Percentiles rank a stretch among this genome's conserved stretches.
Conservation (phyloP, 2,113 vertebrate species). For the Sinocyclocheilus rhinocerous region DNA sequence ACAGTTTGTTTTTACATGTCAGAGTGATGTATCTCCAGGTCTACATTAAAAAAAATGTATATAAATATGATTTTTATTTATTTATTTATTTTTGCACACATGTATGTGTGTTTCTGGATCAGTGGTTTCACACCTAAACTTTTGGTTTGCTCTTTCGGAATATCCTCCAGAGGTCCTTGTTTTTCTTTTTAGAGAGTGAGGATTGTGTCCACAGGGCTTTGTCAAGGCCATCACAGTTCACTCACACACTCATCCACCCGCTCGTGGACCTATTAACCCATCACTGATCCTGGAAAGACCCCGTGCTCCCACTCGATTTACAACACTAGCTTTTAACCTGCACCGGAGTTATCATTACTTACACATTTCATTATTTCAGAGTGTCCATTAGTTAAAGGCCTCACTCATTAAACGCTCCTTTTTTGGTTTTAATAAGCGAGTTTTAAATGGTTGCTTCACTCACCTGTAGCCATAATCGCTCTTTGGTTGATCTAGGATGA, state of each 20-base stretch:
- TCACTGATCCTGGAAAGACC: background rate
- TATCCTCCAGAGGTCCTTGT: background rate
- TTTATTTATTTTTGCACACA: background rate
- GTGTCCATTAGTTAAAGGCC: conserved; percentile 50
- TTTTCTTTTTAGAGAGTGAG: background rate
- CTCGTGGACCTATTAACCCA: background rate
- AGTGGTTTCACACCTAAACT: background rate
- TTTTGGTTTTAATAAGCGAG: conserved; percentile 61
- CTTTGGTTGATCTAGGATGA: background rate
- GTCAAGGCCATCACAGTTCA: background rate
- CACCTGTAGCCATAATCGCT: conserved; percentile 14
- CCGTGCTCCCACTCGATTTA: conserved; percentile 2
- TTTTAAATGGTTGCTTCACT: conserved; percentile 13
- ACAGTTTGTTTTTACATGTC: too few relatives aligned
- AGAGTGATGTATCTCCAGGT: too few relatives aligned
- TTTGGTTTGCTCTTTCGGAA: background rate
- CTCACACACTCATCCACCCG: background rate
- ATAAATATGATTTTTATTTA: too few relatives aligned
- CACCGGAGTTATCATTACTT: background rate
- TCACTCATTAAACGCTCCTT: conserved; percentile 53
- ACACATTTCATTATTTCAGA: conserved; percentile 61
- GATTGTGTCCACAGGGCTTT: conserved; percentile 4
- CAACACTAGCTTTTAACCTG: conserved; percentile 9
- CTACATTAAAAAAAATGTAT: too few relatives aligned
- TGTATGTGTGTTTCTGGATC: background rate